Evolutionary conservation across 1,140 invertebrate species (phyloP).

Genomic region (Scaptomyza graminum): DNA sequence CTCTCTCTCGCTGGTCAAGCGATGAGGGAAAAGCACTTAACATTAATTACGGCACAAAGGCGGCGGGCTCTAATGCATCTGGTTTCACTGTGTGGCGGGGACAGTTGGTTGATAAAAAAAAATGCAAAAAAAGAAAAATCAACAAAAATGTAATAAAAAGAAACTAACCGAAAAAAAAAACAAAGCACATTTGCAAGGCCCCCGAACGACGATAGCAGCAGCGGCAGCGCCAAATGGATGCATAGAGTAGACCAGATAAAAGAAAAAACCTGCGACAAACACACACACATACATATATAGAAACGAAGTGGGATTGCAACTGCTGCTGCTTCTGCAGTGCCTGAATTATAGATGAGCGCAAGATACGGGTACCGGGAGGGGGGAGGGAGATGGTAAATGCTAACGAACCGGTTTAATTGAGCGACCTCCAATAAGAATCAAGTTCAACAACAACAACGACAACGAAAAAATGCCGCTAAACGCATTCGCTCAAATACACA

Average conservation of each 20-base stretch:
- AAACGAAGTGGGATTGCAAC: slow-evolving; percentile 48
- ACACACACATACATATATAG: slow-evolving; percentile 4
- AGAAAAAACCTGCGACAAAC: slow-evolving; percentile 40
- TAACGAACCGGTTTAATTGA: slow-evolving; percentile 74
- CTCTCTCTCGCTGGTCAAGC: slow-evolving; percentile 20
- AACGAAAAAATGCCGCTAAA: slow-evolving; percentile 27
- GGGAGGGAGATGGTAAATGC: neutral
- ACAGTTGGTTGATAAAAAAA: slow-evolving; percentile 45
- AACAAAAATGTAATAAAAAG: slow-evolving; percentile 16
- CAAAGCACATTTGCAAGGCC: slow-evolving; percentile 44
- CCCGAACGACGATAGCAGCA: too few species aligned
- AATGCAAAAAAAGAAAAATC: slow-evolving; percentile 11
- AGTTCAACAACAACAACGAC: slow-evolving; percentile 56
- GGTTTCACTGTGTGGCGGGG: slow-evolving; percentile 52
- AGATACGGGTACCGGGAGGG: neutral
- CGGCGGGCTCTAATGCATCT: slow-evolving; percentile 60
- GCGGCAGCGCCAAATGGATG: slow-evolving; percentile 32
- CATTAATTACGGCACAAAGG: slow-evolving; percentile 61
- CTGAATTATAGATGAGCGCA: slow-evolving; percentile 31
- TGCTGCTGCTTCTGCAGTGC: slow-evolving; percentile 24
- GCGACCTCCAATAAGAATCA: slow-evolving; percentile 76
- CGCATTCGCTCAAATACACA: slow-evolving; percentile 1
- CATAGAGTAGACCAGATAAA: slow-evolving; percentile 37
- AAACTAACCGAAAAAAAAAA: slow-evolving; percentile 16
- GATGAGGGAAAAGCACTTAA: slow-evolving; percentile 51